A percentile compares a stretch with the other conserved stretches of the same genome.
Evolutionary conservation across 2,888 invertebrate genomes (phyloP).

Genomic region (Cryptosula pallasiana): DNA sequence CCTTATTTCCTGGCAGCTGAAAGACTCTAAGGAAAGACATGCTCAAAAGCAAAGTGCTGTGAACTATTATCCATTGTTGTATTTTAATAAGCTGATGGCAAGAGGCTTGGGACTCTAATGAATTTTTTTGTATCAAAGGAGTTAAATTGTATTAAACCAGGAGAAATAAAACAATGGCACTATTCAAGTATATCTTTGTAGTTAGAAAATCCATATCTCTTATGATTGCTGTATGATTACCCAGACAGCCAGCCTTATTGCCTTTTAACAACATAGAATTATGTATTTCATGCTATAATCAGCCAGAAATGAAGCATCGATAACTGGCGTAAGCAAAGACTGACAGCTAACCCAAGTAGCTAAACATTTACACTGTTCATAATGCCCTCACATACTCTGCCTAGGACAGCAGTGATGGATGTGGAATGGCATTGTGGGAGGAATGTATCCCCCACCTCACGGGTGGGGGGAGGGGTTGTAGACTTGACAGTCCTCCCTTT

Average conservation of each 20-base stretch:
- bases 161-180: not conserved
- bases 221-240: not conserved
- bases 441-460: too few species aligned
- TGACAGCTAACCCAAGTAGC: too few species aligned
- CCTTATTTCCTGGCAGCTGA: too few species aligned
- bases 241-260: not conserved
- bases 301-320: too few species aligned
- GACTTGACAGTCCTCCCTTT: too few species aligned
- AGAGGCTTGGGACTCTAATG: conserved; percentile 9
- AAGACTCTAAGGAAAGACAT: not conserved
- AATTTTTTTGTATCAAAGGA: conserved; percentile 1
- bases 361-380: too few species aligned
- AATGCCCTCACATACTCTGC: too few species aligned
- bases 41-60: not conserved
- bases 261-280: not conserved
- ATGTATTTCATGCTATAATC: too few species aligned
- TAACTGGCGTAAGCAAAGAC: too few species aligned
- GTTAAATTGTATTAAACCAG: not conserved
- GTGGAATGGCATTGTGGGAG: too few species aligned
- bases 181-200: not conserved
- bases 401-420: too few species aligned
- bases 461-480: too few species aligned
- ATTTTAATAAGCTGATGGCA: not conserved
- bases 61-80: not conserved
- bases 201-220: not conserved